A percentile compares a stretch with the other conserved stretches of the same genome.
Evolutionary conservation across 2,797 vertebrate genomes (phyloP).

Genomic region (Threskiornis aethiopicus): DNA sequence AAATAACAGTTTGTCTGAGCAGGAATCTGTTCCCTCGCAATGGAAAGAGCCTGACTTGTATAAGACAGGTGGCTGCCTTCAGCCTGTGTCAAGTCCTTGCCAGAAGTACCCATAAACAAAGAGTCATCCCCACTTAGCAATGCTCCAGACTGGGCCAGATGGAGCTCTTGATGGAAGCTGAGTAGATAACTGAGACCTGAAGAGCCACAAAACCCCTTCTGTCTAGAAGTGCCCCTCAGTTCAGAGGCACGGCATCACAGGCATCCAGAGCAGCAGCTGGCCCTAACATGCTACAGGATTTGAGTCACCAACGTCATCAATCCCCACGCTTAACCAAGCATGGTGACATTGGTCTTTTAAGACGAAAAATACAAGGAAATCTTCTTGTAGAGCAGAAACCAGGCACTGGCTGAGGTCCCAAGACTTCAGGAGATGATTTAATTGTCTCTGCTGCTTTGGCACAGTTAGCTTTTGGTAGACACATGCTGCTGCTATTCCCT

Average conservation of each 20-base stretch:
- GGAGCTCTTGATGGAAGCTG: background rate
- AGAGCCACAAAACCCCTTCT: background rate
- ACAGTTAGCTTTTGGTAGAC: constrained; percentile 5
- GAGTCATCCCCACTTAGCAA: background rate
- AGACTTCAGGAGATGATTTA: constrained; percentile 26
- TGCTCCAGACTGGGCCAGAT: background rate
- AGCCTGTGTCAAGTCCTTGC: background rate
- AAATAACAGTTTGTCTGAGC: background rate
- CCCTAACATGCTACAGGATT: background rate
- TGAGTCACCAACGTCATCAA: background rate
- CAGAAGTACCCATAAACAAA: background rate
- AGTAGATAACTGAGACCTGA: background rate
- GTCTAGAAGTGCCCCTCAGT: background rate
- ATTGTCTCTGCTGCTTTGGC: constrained; percentile 32
- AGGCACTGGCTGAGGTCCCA: constrained; percentile 6
- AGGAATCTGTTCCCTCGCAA: background rate
- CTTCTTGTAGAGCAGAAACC: background rate
- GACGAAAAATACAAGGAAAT: background rate
- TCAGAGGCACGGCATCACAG: background rate
- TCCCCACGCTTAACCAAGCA: background rate
- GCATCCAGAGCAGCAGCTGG: background rate
- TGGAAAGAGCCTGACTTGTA: background rate
- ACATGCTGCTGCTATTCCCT: background rate
- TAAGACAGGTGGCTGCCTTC: background rate
- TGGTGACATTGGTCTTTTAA: background rate